Percentiles rank a stretch among this genome's conserved stretches.
Conservation (phyloP, 1,140 invertebrate species). For the Augochlora pura region DNA sequence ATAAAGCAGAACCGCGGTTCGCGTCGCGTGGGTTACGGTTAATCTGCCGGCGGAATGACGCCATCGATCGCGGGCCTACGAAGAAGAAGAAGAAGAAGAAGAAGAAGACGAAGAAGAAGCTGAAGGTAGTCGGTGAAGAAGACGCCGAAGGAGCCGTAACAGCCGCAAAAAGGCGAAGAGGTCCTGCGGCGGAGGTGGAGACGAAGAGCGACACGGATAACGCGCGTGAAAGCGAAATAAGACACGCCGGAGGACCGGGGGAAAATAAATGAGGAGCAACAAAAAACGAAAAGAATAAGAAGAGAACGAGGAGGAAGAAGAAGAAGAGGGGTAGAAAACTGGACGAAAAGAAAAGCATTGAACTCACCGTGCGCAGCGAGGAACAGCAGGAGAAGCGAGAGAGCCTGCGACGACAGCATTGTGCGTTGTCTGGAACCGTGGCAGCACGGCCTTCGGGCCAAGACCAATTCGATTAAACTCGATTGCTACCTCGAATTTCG, state of each 20-base stretch:
- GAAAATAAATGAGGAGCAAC: background rate
- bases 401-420: conserved; percentile 69
- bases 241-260: background rate
- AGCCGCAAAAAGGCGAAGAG: background rate
- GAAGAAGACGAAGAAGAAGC: background rate
- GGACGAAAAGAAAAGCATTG: background rate
- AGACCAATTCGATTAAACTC: conserved; percentile 41
- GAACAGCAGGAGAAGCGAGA: conserved; percentile 71
- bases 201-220: too few relatives aligned
- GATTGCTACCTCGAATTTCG: conserved; percentile 23
- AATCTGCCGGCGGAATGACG: background rate
- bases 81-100: background rate
- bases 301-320: background rate
- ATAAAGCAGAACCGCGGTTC: conserved; percentile 2
- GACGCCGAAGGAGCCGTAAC: background rate
- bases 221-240: background rate
- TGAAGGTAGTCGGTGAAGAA: background rate
- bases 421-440: conserved; percentile 9
- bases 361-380: conserved; percentile 74
- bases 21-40: background rate
- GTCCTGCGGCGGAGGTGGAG: background rate
- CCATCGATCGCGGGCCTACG: background rate
- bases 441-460: too few relatives aligned
- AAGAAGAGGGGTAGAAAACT: conserved; percentile 19
- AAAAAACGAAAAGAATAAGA: background rate